Percentiles rank a stretch among this genome's conserved stretches.
These are phyloP conservation scores for Nyctereutes procyonoides DNA, from an alignment of 2,113 vertebrate genomes.

Conservation along the genomic window DNA sequence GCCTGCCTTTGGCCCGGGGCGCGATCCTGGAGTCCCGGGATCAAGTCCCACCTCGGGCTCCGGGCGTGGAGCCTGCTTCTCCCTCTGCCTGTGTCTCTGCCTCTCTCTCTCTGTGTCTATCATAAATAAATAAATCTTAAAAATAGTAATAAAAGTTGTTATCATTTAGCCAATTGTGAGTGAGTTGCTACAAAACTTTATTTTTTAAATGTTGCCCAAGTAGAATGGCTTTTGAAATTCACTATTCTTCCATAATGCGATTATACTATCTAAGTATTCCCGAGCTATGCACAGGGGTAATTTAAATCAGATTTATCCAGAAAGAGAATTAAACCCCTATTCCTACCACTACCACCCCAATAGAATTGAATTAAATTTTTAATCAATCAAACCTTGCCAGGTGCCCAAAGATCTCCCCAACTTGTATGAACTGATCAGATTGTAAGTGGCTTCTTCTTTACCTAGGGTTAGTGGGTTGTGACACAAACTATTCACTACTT, in stretches of 20 bases:
- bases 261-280: neutral
- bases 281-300: neutral
- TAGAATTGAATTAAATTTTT: neutral
- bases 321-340: neutral
- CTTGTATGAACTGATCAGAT: neutral
- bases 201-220: neutral
- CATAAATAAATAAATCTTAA: neutral
- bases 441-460: neutral
- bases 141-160: neutral
- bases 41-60: no score
- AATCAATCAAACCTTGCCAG: neutral
- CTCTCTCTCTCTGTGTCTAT: no score
- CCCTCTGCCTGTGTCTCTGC: no score
- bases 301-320: neutral
- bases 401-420: neutral
- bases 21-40: no score
- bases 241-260: conserved; percentile 40
- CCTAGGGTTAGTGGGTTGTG: neutral
- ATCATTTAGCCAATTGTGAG: neutral
- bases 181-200: conserved; percentile 4
- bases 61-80: no score
- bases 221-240: conserved; percentile 49
- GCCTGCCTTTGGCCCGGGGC: no score
- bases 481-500: neutral
- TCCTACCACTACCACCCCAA: neutral